phyloP scores from a whole-genome alignment of 2,797 vertebrate species.

The Tokudaia tokunoshimensis region DNA sequence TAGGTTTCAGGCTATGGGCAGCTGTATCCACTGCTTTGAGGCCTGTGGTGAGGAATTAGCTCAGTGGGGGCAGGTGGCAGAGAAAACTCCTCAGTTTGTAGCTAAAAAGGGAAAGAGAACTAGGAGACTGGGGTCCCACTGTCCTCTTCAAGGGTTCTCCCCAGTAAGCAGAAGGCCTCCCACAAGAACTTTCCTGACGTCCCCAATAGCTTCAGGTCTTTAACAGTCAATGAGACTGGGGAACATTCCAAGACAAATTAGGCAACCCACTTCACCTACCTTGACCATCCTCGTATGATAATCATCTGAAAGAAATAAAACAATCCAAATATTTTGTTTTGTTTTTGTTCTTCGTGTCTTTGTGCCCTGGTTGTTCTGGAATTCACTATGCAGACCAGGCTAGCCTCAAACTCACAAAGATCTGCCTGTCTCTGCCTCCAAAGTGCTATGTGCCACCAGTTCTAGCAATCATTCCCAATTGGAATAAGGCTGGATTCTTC shows the following conservation, averaged over 20 bases:
- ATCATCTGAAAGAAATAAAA: not conserved
- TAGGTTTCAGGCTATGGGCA: not conserved
- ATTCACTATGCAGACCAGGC: not conserved
- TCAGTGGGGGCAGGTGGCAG: fast-evolving
- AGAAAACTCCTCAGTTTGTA: not conserved
- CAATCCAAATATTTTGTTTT: not conserved
- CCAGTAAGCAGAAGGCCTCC: not conserved
- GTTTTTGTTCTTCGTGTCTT: not conserved
- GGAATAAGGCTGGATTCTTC: not conserved
- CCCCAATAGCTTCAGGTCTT: not conserved
- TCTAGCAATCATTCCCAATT: not conserved
- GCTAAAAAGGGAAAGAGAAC: not conserved
- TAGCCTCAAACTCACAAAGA: not conserved
- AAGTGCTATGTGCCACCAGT: no score
- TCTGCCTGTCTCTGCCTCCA: not conserved
- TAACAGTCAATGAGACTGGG: not conserved
- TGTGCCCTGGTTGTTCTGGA: not conserved
- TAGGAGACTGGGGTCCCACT: no score
- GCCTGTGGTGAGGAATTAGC: no score
- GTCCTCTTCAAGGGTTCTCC: not conserved
- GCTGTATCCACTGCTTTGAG: not conserved
- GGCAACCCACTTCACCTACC: not conserved
- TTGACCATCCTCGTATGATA: not conserved
- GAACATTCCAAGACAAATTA: not conserved
- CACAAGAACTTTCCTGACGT: not conserved